Evolutionary conservation across 1,140 invertebrate species (phyloP).

Genomic region (Ceratosolen fusciceps): DNA sequence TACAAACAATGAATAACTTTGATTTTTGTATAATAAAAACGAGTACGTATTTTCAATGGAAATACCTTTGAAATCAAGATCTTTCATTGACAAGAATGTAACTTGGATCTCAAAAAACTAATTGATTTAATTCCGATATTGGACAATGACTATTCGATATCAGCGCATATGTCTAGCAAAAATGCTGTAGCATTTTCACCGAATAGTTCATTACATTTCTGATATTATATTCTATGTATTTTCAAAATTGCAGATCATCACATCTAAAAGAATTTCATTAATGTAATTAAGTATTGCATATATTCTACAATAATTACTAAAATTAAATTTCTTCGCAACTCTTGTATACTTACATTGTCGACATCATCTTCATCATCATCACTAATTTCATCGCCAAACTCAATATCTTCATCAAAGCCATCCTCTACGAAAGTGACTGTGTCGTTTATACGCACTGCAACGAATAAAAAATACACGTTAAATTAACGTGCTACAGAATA

Average conservation of each 20-base stretch:
- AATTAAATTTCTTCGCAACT: slow-evolving; percentile 24
- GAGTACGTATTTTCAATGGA: slow-evolving; percentile 34
- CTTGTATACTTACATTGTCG: slow-evolving; percentile 74
- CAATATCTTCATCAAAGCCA: slow-evolving; percentile 94
- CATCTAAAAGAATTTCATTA: slow-evolving; percentile 58
- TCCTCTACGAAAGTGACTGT: slow-evolving; percentile 94
- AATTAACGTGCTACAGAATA: slow-evolving; percentile 2
- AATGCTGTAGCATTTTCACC: slow-evolving; percentile 1
- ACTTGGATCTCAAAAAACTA: slow-evolving; percentile 52
- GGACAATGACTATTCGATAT: slow-evolving; percentile 38
- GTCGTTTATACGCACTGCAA: slow-evolving; percentile 90
- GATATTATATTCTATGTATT: slow-evolving; percentile 52
- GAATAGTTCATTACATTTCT: slow-evolving; percentile 29
- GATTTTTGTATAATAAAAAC: slow-evolving; percentile 28
- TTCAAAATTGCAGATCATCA: slow-evolving; percentile 56
- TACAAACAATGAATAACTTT: slow-evolving; percentile 16
- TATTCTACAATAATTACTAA: slow-evolving; percentile 11
- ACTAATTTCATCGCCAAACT: slow-evolving; percentile 93
- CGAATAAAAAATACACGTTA: slow-evolving; percentile 41
- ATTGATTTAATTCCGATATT: slow-evolving; percentile 63
- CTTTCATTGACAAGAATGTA: slow-evolving; percentile 51
- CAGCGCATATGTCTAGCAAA: slow-evolving; percentile 17
- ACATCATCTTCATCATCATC: slow-evolving; percentile 90
- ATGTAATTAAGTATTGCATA: slow-evolving; percentile 15
- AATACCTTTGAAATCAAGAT: slow-evolving; percentile 33